Conservation (phyloP, 2,888 invertebrate species). For the Aricia artaxerxes region DNA sequence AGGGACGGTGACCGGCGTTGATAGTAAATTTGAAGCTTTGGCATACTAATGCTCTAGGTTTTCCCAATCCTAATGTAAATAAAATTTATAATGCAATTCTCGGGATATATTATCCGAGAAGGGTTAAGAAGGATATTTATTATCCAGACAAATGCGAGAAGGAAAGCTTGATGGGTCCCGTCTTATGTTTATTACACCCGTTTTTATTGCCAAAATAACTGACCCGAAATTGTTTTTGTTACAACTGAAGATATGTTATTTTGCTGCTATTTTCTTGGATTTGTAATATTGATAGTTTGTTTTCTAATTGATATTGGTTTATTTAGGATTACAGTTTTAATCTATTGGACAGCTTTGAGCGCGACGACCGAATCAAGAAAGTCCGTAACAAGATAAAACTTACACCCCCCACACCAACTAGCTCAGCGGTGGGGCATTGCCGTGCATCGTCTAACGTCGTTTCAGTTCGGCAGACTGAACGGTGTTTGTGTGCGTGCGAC, state of each 20-base stretch:
- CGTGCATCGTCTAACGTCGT: too few relatives aligned
- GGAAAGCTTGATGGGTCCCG: slow-evolving; percentile 16
- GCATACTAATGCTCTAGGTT: slow-evolving; percentile 33
- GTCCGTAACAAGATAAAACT: too few relatives aligned
- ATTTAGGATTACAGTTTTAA: too few relatives aligned
- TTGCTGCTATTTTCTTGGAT: not conserved
- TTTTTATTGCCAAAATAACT: not conserved
- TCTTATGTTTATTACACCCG: slow-evolving; percentile 11
- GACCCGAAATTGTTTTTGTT: slow-evolving; percentile 15
- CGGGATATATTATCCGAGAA: slow-evolving; percentile 13
- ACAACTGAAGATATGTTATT: not conserved
- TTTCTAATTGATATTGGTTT: too few relatives aligned
- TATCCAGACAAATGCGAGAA: slow-evolving; percentile 8
- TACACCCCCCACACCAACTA: too few relatives aligned
- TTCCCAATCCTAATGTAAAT: slow-evolving; percentile 31
- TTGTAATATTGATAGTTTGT: too few relatives aligned
- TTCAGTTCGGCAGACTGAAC: too few relatives aligned
- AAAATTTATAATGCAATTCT: slow-evolving; percentile 33
- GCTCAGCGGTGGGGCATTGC: too few relatives aligned
- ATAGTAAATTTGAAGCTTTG: slow-evolving; percentile 37
- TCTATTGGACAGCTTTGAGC: too few relatives aligned
- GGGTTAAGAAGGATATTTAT: slow-evolving; percentile 19
- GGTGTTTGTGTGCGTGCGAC: too few relatives aligned
- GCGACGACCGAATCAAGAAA: too few relatives aligned
- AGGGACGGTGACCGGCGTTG: slow-evolving; percentile 35